Conservation (phyloP, 2,888 invertebrate species). For the Steromphala cineraria region DNA sequence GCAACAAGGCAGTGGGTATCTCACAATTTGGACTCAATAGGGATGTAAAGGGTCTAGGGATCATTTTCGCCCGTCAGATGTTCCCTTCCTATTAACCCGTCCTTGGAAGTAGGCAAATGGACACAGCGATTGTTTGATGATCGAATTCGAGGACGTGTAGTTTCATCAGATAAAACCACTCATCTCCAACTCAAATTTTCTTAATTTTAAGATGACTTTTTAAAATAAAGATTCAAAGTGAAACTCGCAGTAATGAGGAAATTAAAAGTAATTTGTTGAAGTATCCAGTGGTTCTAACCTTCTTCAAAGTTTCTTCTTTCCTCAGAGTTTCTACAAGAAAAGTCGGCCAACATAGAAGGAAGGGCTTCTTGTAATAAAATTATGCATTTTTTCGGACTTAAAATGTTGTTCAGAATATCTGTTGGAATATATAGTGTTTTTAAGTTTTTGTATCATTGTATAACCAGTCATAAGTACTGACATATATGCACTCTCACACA, state of each 20-base stretch:
- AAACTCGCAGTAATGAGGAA: neutral
- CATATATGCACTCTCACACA: no score
- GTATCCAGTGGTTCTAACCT: no score
- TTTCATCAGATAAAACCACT: neutral
- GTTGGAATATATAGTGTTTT: no score
- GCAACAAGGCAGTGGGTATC: neutral
- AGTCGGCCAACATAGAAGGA: no score
- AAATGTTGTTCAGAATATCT: no score
- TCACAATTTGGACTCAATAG: conserved; percentile 1
- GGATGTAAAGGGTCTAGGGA: neutral
- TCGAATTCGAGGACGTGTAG: neutral
- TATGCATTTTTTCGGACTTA: no score
- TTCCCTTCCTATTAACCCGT: neutral
- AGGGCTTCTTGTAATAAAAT: no score
- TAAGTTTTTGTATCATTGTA: no score
- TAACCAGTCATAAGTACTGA: no score
- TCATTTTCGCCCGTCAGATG: conserved; percentile 6
- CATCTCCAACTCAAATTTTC: conserved; percentile 3
- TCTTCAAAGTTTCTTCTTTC: no score
- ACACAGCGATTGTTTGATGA: neutral
- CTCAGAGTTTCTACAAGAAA: no score
- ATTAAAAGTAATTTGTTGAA: neutral
- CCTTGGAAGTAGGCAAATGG: neutral
- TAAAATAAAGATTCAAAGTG: neutral
- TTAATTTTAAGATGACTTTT: neutral